Evolutionary conservation across 2,888 invertebrate genomes (phyloP).

Genomic region (Gandaritis pyraliata): DNA sequence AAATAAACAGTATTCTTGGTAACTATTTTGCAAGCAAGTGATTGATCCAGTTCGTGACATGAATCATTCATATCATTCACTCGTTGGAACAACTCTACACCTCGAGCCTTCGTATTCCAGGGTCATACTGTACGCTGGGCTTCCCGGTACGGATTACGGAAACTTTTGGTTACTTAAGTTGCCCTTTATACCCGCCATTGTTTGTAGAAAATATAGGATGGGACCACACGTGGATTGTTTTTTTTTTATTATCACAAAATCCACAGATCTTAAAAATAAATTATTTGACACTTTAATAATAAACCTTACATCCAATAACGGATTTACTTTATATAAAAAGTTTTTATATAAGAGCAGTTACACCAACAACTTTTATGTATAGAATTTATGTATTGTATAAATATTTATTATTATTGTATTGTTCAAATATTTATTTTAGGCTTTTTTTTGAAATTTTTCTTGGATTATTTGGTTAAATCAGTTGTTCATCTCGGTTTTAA

Average conservation of each 20-base stretch:
- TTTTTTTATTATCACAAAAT: no score
- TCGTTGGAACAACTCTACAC: conserved; percentile 9
- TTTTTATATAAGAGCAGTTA: no score
- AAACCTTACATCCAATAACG: no score
- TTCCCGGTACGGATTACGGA: conserved; percentile 41
- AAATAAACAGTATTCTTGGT: neutral
- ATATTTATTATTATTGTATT: no score
- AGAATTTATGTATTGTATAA: no score
- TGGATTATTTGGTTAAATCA: neutral
- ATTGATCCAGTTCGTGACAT: conserved; percentile 11
- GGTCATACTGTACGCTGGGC: conserved; percentile 44
- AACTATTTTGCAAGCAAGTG: neutral
- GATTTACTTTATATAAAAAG: no score
- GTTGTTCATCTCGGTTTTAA: no score
- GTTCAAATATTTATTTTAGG: conserved; percentile 36
- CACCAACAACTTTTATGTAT: no score
- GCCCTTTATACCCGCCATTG: conserved; percentile 42
- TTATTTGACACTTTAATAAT: no score
- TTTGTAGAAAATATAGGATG: conserved; percentile 38
- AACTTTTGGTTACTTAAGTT: conserved; percentile 44
- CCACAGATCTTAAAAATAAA: no score
- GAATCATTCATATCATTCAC: conserved; percentile 12
- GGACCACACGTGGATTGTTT: conserved; percentile 30
- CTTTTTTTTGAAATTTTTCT: neutral
- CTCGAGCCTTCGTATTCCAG: conserved; percentile 20